Percentiles rank a stretch among this genome's conserved stretches.
Conservation (phyloP, 2,888 invertebrate species). For the Thereva unica region DNA sequence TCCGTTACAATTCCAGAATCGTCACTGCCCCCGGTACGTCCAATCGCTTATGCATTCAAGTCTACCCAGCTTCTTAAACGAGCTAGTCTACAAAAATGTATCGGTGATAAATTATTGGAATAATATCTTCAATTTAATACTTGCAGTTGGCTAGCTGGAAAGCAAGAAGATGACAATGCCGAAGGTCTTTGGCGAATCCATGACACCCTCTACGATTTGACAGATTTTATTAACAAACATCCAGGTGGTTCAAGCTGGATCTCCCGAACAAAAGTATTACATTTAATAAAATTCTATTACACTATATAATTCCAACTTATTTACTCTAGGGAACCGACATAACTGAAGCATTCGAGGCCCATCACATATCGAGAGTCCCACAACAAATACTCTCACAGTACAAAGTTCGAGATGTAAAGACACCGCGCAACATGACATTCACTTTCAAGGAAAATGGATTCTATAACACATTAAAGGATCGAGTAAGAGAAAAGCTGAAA, state of each 20-base stretch:
- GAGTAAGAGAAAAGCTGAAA: constrained; percentile 63
- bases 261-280: constrained; percentile 64
- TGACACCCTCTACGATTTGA: constrained; percentile 80
- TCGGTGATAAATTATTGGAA: too few species aligned
- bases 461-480: constrained; percentile 69
- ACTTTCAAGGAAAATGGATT: constrained; percentile 77
- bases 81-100: too few species aligned
- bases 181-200: constrained; percentile 77
- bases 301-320: not conserved
- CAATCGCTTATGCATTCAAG: too few species aligned
- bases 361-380: constrained; percentile 67
- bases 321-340: constrained; percentile 70
- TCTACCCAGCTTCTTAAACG: too few species aligned
- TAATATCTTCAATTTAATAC: not conserved
- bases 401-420: constrained; percentile 66
- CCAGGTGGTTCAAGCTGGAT: constrained; percentile 85
- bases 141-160: constrained; percentile 66
- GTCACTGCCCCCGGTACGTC: too few species aligned
- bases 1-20: too few species aligned
- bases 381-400: constrained; percentile 67
- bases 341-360: constrained; percentile 77
- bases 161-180: constrained; percentile 69
- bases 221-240: constrained; percentile 74
- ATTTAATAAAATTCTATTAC: not conserved
- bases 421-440: constrained; percentile 70